Evolutionary conservation across 1,140 invertebrate species (phyloP).

Genomic region (Orussus abietinus): DNA sequence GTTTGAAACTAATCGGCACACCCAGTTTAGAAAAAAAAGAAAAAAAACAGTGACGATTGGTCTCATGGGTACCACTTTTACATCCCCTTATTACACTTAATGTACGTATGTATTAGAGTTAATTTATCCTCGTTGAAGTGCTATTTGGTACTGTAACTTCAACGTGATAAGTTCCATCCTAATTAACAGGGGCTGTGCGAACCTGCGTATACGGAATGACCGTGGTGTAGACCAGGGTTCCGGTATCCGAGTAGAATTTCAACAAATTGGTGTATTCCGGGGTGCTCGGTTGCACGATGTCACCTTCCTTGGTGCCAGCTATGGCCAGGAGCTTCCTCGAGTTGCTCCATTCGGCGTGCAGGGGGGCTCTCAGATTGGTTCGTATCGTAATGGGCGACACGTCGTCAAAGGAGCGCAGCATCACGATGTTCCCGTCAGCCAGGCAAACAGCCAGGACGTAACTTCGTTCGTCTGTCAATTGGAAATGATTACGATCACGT

Average conservation of each 20-base stretch:
- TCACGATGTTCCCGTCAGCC: slow-evolving; percentile 81
- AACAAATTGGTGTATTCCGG: slow-evolving; percentile 65
- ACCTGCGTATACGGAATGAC: slow-evolving; percentile 73
- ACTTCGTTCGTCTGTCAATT: slow-evolving; percentile 56
- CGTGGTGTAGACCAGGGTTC: slow-evolving; percentile 70
- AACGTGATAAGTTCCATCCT: too few relatives aligned
- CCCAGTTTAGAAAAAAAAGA: too few relatives aligned
- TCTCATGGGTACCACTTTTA: too few relatives aligned
- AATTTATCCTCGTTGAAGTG: too few relatives aligned
- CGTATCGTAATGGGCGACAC: slow-evolving; percentile 80
- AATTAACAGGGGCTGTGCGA: slow-evolving; percentile 18
- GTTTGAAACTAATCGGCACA: too few relatives aligned
- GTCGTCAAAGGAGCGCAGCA: slow-evolving; percentile 90
- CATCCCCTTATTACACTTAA: too few relatives aligned
- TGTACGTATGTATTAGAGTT: too few relatives aligned
- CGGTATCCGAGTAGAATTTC: slow-evolving; percentile 77
- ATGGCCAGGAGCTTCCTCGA: slow-evolving; percentile 88
- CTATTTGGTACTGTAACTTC: too few relatives aligned
- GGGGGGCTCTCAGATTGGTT: slow-evolving; percentile 74
- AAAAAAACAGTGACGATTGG: too few relatives aligned
- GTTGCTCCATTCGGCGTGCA: slow-evolving; percentile 94
- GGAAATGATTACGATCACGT: too few relatives aligned
- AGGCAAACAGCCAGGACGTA: slow-evolving; percentile 86
- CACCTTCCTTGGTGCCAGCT: slow-evolving; percentile 65
- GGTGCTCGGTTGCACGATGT: slow-evolving; percentile 38